Base-by-base conservation (phyloP, 2,113 vertebrate species). In the Rhinichthys klamathensis region DNA sequence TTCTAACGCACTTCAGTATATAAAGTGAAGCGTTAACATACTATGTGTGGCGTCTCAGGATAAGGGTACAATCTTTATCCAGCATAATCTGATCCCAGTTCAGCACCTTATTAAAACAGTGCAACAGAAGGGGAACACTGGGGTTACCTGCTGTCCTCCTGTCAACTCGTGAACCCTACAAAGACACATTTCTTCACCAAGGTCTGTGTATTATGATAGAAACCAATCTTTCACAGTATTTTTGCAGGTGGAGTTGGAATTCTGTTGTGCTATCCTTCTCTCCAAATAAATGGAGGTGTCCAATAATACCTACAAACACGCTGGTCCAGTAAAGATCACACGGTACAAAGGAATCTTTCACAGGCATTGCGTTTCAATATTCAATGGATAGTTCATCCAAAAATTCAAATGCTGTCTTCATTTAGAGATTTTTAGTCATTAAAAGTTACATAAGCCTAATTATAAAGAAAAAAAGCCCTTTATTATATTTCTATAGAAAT, bases 201-300 rank as follows among this genome's bases (percentile, higher is more conserved):
- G 32, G 75, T 79, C 75, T 69, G 58, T 35, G 32, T 85, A 30
- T 85, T 78, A 78, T 79, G 84, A 85, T 80, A 72, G 84, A 18
- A 85, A 79, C 49, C 51, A 85, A 70, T 79, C 75, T 85, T 46
- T 69, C 38, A 27, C 51, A 15, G 84, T 80, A 63, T 78, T 85
- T 85, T 67, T 46, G n/a, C 63, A 79, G 63, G 84, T 85, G 83
- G 74, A 1, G 16, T 30, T 56, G 61, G 75, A 69, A 44, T 85
- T 85, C 6, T 70, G 49, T 44, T 69, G 27, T 78, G 60, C 23
- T 78, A 35, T 69, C 44, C 6, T 11, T 79, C 65, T 85, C 58
- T 51, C 73, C 60, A 84, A 77, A 67, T 67, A 84, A 56, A 54
- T 78, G 2, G 25, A 84, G 78, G n/a, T 25, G 35, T 80, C 38